Conservation (phyloP, 2,888 invertebrate species). For the Cryptophagus acutangulus region DNA sequence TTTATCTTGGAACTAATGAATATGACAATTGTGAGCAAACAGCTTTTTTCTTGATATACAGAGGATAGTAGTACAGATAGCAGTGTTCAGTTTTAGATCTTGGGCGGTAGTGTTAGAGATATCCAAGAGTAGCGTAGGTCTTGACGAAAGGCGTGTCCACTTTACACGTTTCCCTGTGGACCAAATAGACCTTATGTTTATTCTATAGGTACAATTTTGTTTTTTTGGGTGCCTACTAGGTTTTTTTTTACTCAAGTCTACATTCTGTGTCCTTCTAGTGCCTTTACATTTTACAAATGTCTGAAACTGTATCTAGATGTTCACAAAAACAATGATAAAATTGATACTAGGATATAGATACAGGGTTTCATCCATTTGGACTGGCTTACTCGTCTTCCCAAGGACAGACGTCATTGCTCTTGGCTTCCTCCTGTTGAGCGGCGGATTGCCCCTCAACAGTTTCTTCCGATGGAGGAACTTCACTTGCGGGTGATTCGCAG, state of each 20-base stretch:
- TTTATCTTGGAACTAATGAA: too few species aligned
- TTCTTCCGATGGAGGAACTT: slow-evolving; percentile 50
- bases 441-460: slow-evolving; percentile 18
- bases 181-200: slow-evolving; percentile 35
- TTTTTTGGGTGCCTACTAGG: not conserved
- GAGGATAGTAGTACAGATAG: too few species aligned
- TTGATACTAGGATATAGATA: too few species aligned
- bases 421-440: slow-evolving; percentile 48
- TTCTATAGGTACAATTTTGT: slow-evolving; percentile 1
- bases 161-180: slow-evolving; percentile 77
- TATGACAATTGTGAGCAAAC: too few species aligned
- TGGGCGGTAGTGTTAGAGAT: slow-evolving; percentile 63
- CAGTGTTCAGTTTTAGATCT: slow-evolving; percentile 1
- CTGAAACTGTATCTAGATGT: not conserved
- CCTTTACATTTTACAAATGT: slow-evolving; percentile 1
- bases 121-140: slow-evolving; percentile 90
- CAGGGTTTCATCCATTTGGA: too few species aligned
- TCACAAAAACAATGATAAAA: not conserved
- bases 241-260: not conserved
- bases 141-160: slow-evolving; percentile 88
- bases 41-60: too few species aligned
- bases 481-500: slow-evolving; percentile 62
- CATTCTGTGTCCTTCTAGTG: slow-evolving; percentile 1
- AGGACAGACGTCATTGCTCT: slow-evolving; percentile 83
- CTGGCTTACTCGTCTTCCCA: slow-evolving; percentile 87